Conservation (phyloP, 2,797 vertebrate species). For the Rhabdomys pumilio region DNA sequence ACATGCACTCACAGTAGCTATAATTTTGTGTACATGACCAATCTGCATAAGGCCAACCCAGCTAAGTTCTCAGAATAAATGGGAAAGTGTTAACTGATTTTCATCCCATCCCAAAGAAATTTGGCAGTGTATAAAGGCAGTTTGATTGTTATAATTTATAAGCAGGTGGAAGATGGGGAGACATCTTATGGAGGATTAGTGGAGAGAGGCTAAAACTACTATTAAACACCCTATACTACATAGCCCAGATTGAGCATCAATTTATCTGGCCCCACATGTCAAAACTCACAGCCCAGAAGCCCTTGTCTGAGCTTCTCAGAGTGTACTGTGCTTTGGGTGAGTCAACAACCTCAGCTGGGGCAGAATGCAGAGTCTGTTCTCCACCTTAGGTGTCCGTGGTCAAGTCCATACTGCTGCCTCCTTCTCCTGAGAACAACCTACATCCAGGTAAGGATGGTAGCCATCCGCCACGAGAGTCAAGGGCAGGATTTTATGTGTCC, state of each 20-base stretch:
- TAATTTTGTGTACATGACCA: background rate
- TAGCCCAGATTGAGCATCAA: background rate
- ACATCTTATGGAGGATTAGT: background rate
- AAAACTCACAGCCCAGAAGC: background rate
- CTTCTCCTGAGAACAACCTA: background rate
- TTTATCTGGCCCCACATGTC: background rate
- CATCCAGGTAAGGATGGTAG: background rate
- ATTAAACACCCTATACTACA: background rate
- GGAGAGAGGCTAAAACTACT: background rate
- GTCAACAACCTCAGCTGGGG: background rate
- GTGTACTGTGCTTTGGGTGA: background rate
- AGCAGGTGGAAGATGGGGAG: background rate
- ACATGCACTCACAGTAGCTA: background rate
- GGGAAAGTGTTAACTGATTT: background rate
- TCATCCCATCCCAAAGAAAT: background rate
- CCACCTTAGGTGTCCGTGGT: background rate
- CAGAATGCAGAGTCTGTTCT: background rate
- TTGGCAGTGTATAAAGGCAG: background rate
- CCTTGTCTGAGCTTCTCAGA: background rate
- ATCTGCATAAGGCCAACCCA: background rate
- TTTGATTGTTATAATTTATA: background rate
- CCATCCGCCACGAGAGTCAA: background rate
- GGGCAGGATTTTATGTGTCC: background rate
- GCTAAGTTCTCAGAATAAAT: background rate
- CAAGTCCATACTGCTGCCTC: background rate